These are phyloP conservation scores for Eupleurogrammus muticus DNA, from an alignment of 2,797 vertebrate genomes.

Conservation along the genomic window DNA sequence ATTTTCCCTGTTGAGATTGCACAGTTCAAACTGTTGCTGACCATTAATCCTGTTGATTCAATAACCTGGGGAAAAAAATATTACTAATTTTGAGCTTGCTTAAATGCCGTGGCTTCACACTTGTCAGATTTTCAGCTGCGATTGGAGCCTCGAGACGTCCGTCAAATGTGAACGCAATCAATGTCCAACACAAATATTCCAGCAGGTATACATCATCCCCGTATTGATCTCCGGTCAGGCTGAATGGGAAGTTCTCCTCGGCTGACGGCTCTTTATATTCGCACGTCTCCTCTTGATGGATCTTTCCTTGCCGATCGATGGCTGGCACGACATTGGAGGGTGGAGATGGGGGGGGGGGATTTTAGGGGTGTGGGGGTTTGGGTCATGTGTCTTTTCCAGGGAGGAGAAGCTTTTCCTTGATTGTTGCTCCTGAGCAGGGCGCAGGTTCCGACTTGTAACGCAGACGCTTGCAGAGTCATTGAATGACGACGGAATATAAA, in stretches of 20 bases:
- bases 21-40: too few species aligned
- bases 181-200: constrained; percentile 40
- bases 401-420: not conserved
- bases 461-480: too few species aligned
- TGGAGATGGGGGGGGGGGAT: too few species aligned
- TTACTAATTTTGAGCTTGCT: too few species aligned
- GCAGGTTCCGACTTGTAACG: not conserved
- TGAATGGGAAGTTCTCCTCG: constrained; percentile 8
- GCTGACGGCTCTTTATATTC: constrained; percentile 19
- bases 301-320: constrained; percentile 22
- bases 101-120: not conserved
- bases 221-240: constrained; percentile 28
- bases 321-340: not conserved
- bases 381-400: constrained; percentile 12
- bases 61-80: too few species aligned
- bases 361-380: too few species aligned
- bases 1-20: too few species aligned
- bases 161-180: constrained; percentile 33
- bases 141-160: constrained; percentile 22
- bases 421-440: not conserved
- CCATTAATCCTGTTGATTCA: too few species aligned
- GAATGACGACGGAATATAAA: too few species aligned
- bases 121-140: constrained; percentile 1
- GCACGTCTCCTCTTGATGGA: constrained; percentile 21
- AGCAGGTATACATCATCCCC: constrained; percentile 31